Evolutionary conservation across 2,797 vertebrate genomes (phyloP), one percentile per base, ranked within the genome.

Genomic region (Erpetoichthys calabaricus): DNA sequence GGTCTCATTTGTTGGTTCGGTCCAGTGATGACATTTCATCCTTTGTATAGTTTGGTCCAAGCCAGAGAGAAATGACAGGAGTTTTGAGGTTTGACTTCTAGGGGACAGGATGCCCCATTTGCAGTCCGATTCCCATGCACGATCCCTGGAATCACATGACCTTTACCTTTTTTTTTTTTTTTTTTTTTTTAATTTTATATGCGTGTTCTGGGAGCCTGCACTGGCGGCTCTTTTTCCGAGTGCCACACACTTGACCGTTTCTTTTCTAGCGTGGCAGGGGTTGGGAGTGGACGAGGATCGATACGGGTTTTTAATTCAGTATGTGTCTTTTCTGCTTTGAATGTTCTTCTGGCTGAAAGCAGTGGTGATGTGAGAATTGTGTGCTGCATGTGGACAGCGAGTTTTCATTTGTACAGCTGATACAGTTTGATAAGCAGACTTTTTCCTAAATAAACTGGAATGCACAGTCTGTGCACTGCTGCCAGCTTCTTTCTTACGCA

Each of bases 361-460:
- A 54, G 54, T 46, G 64, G 59, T 59, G 72, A 74, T 73, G 67
- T 65, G 60, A 73, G 75, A 72, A 75, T 75, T 80, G 71, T 81
- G 76, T 75, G 77, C 73, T 76, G 84, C 86, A 88, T 88, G 85
- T 83, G 79, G 70, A 80, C 67, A 80, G 72, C 68, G 74, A 62
- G 71, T 84, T 86, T 87, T 88, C 81, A 87, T 86, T 87, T 88
- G 84, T 87, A 88, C 80, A 80, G 83, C 80, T 78, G 74, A 25
- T 25, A 49, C 47, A 82, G 82, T 86, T 87, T 88, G 84, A 85
- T 80, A 82, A 83, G 78, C 78, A 82, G 80, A 81, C 79, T 75
- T 79, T 87, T 88, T 88, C 81, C 80, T 87, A 84, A 82, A 54
- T 56, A 67, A 87, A 88, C 83, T 86, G 86, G 84, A 88, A 87